Conservation (phyloP, 1,140 invertebrate genomes). For the Ceratina calcarata region DNA sequence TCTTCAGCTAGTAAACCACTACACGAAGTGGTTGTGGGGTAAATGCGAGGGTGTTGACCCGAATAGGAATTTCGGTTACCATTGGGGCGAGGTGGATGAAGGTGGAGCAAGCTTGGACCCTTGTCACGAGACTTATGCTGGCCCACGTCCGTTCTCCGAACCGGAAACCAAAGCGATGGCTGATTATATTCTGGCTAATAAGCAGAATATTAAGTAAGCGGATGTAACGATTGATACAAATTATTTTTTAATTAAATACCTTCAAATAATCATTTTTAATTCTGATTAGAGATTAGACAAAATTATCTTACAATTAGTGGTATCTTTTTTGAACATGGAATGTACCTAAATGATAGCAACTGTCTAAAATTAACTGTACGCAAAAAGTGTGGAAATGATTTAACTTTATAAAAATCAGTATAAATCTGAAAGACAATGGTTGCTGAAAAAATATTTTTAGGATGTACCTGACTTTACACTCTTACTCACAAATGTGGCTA, state of each 20-base stretch:
- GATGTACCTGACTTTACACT: constrained; percentile 92
- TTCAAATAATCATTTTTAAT: too few relatives aligned
- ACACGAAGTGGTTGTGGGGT: constrained; percentile 76
- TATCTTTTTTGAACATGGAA: too few relatives aligned
- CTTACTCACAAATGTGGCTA: constrained; percentile 93
- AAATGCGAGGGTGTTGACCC: constrained; percentile 89
- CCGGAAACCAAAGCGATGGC: constrained; percentile 91
- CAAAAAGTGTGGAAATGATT: not conserved
- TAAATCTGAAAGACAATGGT: not conserved
- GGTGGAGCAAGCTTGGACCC: constrained; percentile 92
- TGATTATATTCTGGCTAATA: constrained; percentile 82
- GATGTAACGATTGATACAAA: not conserved
- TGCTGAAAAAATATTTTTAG: constrained; percentile 79
- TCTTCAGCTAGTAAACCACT: constrained; percentile 71
- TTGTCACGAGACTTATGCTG: constrained; percentile 95
- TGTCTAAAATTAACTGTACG: too few relatives aligned
- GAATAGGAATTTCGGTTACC: constrained; percentile 91
- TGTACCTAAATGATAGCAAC: too few relatives aligned
- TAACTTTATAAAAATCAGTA: not conserved
- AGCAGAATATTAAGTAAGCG: constrained; percentile 75
- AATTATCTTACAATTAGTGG: not conserved
- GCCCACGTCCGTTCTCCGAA: constrained; percentile 93
- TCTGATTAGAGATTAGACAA: not conserved
- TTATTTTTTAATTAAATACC: not conserved
- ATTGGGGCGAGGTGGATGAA: constrained; percentile 86